These are phyloP conservation scores for Acanthopagrus latus DNA, from an alignment of 2,797 vertebrate species.

Conservation along the genomic window DNA sequence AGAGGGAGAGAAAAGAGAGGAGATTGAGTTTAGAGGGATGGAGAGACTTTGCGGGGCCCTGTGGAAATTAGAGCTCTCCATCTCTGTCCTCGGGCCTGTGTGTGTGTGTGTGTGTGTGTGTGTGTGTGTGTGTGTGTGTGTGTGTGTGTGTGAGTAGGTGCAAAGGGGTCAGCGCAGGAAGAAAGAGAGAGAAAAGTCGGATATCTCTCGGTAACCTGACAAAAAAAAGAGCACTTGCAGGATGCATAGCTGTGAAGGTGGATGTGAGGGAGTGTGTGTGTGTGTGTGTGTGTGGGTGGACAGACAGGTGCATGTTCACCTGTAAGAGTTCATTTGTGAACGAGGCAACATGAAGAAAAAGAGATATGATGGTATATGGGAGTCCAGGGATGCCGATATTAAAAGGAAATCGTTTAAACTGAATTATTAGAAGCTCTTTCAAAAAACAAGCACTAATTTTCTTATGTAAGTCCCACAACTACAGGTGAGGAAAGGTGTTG, in stretches of 20 bases:
- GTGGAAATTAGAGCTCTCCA: slow-evolving; percentile 79
- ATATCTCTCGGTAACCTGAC: slow-evolving; percentile 15
- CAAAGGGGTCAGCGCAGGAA: slow-evolving; percentile 47
- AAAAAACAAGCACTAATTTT: background rate
- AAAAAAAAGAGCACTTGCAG: slow-evolving; percentile 14
- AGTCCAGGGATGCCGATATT: background rate
- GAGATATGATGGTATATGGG: background rate
- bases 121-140: slow-evolving; percentile 14
- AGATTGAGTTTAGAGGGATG: slow-evolving; percentile 67
- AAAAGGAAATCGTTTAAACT: background rate
- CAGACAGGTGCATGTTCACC: slow-evolving; percentile 21
- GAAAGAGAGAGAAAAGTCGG: slow-evolving; percentile 54
- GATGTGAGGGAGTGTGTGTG: background rate
- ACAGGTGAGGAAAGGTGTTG: background rate
- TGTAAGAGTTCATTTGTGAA: background rate
- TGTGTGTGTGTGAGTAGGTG: slow-evolving; percentile 20
- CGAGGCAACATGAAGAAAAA: background rate
- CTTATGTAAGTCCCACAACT: background rate
- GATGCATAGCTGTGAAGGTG: background rate
- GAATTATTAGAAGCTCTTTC: background rate
- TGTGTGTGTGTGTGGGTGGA: slow-evolving; percentile 3
- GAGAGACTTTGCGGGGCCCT: slow-evolving; percentile 54
- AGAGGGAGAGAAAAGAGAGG: slow-evolving; percentile 28
- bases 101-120: slow-evolving; percentile 9
- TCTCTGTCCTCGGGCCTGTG: slow-evolving; percentile 72